Conservation (phyloP, 2,888 invertebrate species). For the Protonemura montana region DNA sequence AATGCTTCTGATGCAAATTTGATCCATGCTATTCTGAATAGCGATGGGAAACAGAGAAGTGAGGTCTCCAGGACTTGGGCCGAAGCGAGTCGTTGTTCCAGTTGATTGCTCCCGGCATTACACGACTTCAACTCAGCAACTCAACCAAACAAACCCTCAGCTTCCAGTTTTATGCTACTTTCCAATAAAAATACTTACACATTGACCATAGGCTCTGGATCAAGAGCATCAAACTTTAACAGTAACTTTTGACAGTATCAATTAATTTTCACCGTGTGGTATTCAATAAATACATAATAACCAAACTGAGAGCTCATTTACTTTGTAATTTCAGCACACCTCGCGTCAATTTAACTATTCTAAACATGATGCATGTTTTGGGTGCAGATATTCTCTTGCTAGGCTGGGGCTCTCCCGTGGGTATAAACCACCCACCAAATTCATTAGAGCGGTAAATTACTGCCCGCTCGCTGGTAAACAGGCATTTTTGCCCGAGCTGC, state of each 20-base stretch:
- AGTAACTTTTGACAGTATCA: not conserved
- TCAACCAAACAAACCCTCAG: not conserved
- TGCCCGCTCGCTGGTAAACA: constrained; percentile 26
- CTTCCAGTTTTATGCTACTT: too few species aligned
- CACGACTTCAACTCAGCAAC: not conserved
- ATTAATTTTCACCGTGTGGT: not conserved
- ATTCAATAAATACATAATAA: not conserved
- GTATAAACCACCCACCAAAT: constrained; percentile 21
- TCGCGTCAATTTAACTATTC: constrained; percentile 12
- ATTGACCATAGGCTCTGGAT: too few species aligned
- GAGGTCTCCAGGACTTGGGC: not conserved
- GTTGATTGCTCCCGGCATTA: not conserved
- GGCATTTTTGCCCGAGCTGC: constrained; percentile 18
- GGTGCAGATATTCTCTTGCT: not conserved
- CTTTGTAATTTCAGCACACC: not conserved
- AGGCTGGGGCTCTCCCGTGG: not conserved
- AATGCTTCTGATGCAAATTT: constrained; percentile 14
- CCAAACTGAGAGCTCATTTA: not conserved
- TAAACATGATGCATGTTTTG: constrained; percentile 15
- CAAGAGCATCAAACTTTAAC: not conserved
- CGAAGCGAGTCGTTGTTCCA: not conserved
- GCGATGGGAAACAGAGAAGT: not conserved
- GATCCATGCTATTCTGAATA: constrained; percentile 1
- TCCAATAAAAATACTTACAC: too few species aligned
- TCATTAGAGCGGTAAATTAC: constrained; percentile 38